Percentiles rank a stretch among this genome's conserved stretches.
phyloP scores from a whole-genome alignment of 2,888 invertebrate genomes.

The Digitonthophagus gazella region DNA sequence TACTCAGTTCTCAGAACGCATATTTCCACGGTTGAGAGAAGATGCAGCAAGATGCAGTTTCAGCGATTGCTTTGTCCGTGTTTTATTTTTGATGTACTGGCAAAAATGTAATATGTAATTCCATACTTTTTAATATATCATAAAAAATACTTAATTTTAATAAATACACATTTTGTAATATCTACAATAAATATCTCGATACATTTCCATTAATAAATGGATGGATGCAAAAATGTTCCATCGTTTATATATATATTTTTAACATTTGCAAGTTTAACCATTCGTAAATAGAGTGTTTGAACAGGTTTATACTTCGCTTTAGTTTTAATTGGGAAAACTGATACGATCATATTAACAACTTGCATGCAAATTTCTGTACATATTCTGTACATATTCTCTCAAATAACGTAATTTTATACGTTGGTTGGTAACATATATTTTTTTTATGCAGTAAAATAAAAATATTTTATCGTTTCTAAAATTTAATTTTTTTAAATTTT shows the following conservation, averaged over 20 bases:
- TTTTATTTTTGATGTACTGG: not conserved
- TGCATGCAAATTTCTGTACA: not conserved
- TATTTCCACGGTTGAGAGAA: not conserved
- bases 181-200: too few relatives aligned
- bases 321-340: not conserved
- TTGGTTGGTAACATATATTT: not conserved
- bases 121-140: too few relatives aligned
- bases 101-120: not conserved
- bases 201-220: not conserved
- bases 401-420: not conserved
- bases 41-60: not conserved
- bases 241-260: not conserved
- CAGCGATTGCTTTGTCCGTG: too few relatives aligned
- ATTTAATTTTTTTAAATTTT: too few relatives aligned
- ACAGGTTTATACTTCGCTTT: not conserved
- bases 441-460: not conserved
- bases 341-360: not conserved
- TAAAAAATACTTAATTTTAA: too few relatives aligned
- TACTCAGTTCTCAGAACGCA: not conserved
- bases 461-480: too few relatives aligned
- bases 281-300: not conserved
- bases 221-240: not conserved
- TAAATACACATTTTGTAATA: too few relatives aligned
- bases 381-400: not conserved
- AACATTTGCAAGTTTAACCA: not conserved